phyloP scores from a whole-genome alignment of 2,888 invertebrate genomes.

The Plebejus melissa region DNA sequence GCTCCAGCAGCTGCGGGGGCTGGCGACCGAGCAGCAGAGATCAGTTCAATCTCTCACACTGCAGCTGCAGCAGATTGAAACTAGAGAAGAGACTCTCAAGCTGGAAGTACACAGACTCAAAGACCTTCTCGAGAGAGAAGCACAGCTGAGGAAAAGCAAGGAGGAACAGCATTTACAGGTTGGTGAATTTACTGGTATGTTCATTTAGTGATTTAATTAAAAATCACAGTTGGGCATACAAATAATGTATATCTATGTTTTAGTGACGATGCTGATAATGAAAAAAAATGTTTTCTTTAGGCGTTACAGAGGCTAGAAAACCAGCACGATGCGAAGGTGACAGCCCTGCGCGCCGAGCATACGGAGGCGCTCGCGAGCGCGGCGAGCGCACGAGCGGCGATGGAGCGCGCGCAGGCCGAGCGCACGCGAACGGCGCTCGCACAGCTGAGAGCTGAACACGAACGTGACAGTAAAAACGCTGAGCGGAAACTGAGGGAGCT shows the following conservation, averaged over 20 bases:
- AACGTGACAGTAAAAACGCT: constrained; percentile 52
- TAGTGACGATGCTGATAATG: neutral
- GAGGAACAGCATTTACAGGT: constrained; percentile 60
- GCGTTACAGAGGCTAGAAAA: constrained; percentile 53
- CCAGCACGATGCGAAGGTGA: constrained; percentile 47
- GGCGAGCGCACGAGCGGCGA: constrained; percentile 48
- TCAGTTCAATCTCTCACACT: constrained; percentile 73
- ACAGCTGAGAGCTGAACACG: constrained; percentile 57
- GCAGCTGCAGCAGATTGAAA: constrained; percentile 73
- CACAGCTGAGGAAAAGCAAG: constrained; percentile 54
- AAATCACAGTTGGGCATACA: no score
- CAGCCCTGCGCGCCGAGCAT: constrained; percentile 48
- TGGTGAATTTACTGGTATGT: neutral
- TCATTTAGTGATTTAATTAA: no score
- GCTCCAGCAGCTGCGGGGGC: constrained; percentile 63
- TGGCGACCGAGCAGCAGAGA: constrained; percentile 80
- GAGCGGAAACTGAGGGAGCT: constrained; percentile 64
- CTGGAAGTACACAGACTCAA: constrained; percentile 65
- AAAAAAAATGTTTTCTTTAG: constrained; percentile 40
- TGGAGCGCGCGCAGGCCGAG: constrained; percentile 61
- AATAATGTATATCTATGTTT: no score
- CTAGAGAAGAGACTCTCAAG: constrained; percentile 73
- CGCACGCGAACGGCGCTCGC: constrained; percentile 58
- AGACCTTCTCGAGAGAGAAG: constrained; percentile 72
- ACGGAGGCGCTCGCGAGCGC: constrained; percentile 47